These are phyloP conservation scores for Mallotus villosus DNA, from an alignment of 2,797 vertebrate species.

Conservation along the genomic window DNA sequence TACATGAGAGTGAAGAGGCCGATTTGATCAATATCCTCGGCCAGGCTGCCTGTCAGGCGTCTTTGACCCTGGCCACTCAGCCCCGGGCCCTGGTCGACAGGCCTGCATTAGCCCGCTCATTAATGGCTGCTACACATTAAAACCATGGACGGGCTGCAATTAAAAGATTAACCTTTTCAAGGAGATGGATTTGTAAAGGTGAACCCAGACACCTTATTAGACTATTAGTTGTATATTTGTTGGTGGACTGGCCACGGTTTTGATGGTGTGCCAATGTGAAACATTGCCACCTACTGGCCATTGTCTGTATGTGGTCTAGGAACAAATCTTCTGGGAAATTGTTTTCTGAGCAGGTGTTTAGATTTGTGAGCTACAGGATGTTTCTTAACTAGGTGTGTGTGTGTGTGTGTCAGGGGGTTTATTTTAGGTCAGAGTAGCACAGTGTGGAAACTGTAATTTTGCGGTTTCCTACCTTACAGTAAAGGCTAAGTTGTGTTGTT, in stretches of 20 bases:
- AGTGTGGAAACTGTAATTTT: conserved; percentile 33
- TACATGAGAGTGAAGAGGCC: neutral
- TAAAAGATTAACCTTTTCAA: conserved; percentile 52
- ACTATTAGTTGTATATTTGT: conserved; percentile 30
- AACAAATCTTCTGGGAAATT: neutral
- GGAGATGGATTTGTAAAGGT: conserved; percentile 37
- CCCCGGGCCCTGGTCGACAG: neutral
- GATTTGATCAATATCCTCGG: conserved; percentile 10
- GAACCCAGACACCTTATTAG: conserved; percentile 14
- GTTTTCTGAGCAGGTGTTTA: conserved; percentile 5
- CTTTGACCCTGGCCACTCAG: neutral
- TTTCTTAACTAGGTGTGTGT: conserved; percentile 46
- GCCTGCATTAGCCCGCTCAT: conserved; percentile 21
- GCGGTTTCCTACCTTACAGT: conserved; percentile 53
- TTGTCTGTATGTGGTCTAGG: neutral
- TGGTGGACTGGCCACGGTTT: conserved; percentile 21
- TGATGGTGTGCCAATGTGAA: conserved; percentile 2
- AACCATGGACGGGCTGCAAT: conserved; percentile 22
- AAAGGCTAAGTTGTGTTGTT: conserved; percentile 48
- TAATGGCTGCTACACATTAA: conserved; percentile 30
- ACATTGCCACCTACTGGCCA: conserved; percentile 64
- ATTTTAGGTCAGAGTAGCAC: neutral
- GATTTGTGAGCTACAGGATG: conserved; percentile 32
- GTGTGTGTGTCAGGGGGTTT: conserved; percentile 45
- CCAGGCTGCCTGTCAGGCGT: neutral